Evolutionary conservation across 2,797 vertebrate species (phyloP).

Genomic region (Phrynocephalus guinanensis): DNA sequence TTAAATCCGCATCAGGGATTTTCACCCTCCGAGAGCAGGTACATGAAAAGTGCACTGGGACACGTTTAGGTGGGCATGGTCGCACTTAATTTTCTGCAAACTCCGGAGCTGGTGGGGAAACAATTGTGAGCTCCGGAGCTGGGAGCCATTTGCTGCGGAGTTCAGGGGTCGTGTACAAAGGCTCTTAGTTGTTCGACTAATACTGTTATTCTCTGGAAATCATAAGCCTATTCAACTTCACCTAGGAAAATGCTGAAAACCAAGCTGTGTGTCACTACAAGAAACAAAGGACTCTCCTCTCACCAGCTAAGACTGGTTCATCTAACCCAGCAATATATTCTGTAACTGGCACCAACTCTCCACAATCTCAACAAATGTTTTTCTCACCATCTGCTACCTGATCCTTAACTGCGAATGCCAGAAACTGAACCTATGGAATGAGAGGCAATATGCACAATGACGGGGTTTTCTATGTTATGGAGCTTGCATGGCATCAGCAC

Average conservation of each 20-base stretch:
- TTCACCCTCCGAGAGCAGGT: no score
- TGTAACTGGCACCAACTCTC: not conserved
- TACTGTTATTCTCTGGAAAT: not conserved
- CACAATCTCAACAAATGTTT: not conserved
- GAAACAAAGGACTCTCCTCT: not conserved
- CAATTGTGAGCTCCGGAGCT: no score
- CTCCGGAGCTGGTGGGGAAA: no score
- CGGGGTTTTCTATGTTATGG: not conserved
- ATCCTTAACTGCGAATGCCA: not conserved
- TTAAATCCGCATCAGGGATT: no score
- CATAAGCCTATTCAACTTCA: not conserved
- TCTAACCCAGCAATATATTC: not conserved
- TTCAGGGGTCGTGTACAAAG: no score
- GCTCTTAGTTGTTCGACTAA: not conserved
- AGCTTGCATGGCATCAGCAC: not conserved
- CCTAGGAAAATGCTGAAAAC: not conserved
- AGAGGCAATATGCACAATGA: not conserved
- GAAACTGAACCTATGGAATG: not conserved
- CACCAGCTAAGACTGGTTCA: not conserved
- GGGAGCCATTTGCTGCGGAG: no score
- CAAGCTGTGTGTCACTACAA: not conserved
- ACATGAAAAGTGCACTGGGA: no score
- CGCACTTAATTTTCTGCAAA: no score
- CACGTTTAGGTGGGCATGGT: no score
- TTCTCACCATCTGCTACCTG: not conserved